A percentile compares a stretch with the other conserved stretches of the same genome.
Conservation (phyloP, 2,888 invertebrate species). For the Cryptocephalus moraei region DNA sequence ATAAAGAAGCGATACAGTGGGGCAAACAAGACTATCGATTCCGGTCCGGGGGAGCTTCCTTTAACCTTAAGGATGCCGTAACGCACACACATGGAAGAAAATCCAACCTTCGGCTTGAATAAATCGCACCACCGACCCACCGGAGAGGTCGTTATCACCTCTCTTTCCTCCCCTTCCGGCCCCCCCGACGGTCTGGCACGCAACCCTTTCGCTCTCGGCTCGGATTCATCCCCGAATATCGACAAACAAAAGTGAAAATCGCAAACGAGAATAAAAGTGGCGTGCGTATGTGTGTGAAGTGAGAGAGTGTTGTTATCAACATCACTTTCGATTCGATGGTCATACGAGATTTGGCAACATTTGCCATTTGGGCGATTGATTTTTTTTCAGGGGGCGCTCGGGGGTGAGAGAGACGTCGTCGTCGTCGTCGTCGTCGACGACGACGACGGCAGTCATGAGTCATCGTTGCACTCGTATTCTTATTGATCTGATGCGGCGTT, state of each 20-base stretch:
- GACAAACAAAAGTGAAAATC: conserved; percentile 6
- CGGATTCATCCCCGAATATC: neutral
- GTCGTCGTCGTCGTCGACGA: conserved; percentile 18
- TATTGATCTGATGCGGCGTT: conserved; percentile 30
- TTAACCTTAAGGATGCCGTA: too few relatives aligned
- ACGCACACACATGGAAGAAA: too few relatives aligned
- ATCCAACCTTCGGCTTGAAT: too few relatives aligned
- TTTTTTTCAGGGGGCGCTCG: conserved; percentile 29
- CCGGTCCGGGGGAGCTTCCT: too few relatives aligned
- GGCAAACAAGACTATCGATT: too few relatives aligned
- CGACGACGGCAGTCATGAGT: conserved; percentile 28
- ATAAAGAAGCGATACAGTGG: too few relatives aligned
- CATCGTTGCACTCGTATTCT: conserved; percentile 40
- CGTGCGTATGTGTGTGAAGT: neutral
- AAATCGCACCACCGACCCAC: too few relatives aligned
- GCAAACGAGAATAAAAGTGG: conserved; percentile 1
- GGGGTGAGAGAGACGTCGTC: conserved; percentile 12
- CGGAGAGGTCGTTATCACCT: too few relatives aligned
- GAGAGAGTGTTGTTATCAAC: conserved; percentile 3
- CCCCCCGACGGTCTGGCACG: too few relatives aligned
- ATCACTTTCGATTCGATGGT: conserved; percentile 8
- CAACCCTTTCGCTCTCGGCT: conserved; percentile 2
- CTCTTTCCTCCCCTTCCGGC: too few relatives aligned
- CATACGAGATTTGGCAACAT: conserved; percentile 35
- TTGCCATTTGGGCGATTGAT: conserved; percentile 38